Base-by-base conservation (phyloP, 2,797 vertebrate species). In the Sebastes iracundus region DNA sequence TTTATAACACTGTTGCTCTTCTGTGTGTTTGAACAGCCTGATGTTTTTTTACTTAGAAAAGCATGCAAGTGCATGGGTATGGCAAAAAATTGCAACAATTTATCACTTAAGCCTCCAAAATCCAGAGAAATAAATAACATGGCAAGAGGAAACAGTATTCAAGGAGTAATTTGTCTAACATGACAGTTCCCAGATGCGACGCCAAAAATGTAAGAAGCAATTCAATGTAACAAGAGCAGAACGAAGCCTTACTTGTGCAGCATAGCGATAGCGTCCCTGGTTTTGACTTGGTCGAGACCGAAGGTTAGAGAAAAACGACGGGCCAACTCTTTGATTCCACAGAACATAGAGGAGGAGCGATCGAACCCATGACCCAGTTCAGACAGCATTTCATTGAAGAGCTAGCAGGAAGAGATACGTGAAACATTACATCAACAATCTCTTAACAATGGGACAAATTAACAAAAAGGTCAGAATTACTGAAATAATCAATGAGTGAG, bases 381-480 rank as follows among this genome's bases (percentile, higher is more conserved):
- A 67, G 99, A 98, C 92, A 99, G 96, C 97, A 99, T 99, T 92
- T 99, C 99, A 88, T 99, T 98, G 94, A 99, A 99, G 78, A 99
- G 96, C 99, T 99, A 89, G 38, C 77, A 35, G 72, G 46, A 30
- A 74, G 25, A 75, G 10, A 81, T 5, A 23, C 0, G 5, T 5
- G 1, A 56, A 79, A 80, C 20, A 75, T 55, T 14, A 63, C 3
- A 60, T 72, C 2, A 74, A 79, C 23, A 55, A 22, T 6, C 14
- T 67, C 18, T n/a, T 68, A 23, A 60, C 62, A 75, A 73, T 20
- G 0, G 27, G 4, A 52, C 11, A 25, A 52, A 33, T 1, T 6
- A 20, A 13, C 6, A 22, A 12, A 35, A 67, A 33, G 27, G 23
- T 61, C 23, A 42, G 7, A 79, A 55, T 28, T 5, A 38, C 11